A percentile compares a stretch with the other conserved stretches of the same genome.
phyloP scores from a whole-genome alignment of 2,113 vertebrate genomes.

The Phaetusa simplex region DNA sequence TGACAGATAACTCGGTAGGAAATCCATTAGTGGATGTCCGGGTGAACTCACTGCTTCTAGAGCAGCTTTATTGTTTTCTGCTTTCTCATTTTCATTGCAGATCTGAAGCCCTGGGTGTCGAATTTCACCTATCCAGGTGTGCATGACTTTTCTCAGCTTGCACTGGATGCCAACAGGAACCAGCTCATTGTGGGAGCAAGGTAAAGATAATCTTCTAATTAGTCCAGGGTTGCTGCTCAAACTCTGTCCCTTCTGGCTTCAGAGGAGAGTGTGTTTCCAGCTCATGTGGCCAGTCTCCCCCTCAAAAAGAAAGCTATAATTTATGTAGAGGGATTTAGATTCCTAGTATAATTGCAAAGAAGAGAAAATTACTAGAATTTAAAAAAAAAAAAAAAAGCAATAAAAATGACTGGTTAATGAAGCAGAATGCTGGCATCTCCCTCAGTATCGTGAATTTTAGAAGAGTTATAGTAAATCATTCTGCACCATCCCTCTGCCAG shows the following conservation, averaged over 20 bases:
- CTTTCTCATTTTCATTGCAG: constrained; percentile 71
- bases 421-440: constrained; percentile 28
- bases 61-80: constrained; percentile 46
- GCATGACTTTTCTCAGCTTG: constrained; percentile 93
- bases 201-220: constrained; percentile 76
- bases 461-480: neutral
- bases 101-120: constrained; percentile 91
- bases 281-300: neutral
- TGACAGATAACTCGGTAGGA: neutral
- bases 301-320: constrained; percentile 2
- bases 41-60: neutral
- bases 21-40: constrained; percentile 18
- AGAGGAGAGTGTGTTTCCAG: neutral
- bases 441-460: neutral
- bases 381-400: neutral
- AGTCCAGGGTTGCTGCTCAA: neutral
- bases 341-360: constrained; percentile 39
- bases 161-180: constrained; percentile 93
- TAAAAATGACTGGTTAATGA: constrained; percentile 47
- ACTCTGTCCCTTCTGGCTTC: neutral
- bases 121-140: constrained; percentile 89
- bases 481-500: neutral
- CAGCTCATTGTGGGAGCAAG: constrained; percentile 98
- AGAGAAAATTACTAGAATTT: constrained; percentile 44
- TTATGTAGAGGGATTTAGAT: constrained; percentile 28